A percentile compares a stretch with the other conserved stretches of the same genome.
These are phyloP conservation scores for Steinernema scapterisci DNA, from an alignment of 2,888 invertebrate genomes.

Conservation along the genomic window DNA sequence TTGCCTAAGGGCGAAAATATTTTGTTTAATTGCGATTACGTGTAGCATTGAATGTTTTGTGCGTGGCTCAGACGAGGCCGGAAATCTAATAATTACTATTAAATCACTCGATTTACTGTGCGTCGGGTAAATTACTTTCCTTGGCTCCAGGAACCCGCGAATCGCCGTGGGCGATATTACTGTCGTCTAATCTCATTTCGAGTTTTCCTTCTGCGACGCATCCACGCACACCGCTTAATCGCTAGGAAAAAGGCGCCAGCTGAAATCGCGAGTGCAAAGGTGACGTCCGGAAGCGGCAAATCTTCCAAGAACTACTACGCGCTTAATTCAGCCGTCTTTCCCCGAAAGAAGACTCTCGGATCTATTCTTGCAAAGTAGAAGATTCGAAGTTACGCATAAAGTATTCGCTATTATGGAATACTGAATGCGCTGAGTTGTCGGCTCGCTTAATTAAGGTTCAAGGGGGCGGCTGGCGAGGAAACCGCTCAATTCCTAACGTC, in stretches of 20 bases:
- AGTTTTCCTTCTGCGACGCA: no score
- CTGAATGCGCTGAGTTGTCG: background rate
- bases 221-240: no score
- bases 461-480: no score
- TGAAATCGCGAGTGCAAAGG: no score
- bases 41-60: constrained; percentile 19
- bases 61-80: background rate
- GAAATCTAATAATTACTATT: constrained; percentile 16
- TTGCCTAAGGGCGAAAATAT: background rate
- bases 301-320: no score
- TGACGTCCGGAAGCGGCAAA: no score
- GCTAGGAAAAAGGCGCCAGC: no score
- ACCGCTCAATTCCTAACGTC: background rate
- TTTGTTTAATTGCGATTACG: constrained; percentile 10
- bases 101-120: constrained; percentile 22
- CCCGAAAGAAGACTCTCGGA: no score
- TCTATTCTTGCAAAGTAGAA: background rate
- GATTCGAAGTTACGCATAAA: background rate
- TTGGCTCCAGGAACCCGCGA: background rate
- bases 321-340: no score
- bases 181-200: no score
- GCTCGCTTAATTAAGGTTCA: no score
- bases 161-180: no score
- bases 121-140: constrained; percentile 25
- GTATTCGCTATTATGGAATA: constrained; percentile 27